A percentile compares a stretch with the other conserved stretches of the same genome.
Conservation (phyloP, 1,140 invertebrate genomes). For the Zophobas morio region DNA sequence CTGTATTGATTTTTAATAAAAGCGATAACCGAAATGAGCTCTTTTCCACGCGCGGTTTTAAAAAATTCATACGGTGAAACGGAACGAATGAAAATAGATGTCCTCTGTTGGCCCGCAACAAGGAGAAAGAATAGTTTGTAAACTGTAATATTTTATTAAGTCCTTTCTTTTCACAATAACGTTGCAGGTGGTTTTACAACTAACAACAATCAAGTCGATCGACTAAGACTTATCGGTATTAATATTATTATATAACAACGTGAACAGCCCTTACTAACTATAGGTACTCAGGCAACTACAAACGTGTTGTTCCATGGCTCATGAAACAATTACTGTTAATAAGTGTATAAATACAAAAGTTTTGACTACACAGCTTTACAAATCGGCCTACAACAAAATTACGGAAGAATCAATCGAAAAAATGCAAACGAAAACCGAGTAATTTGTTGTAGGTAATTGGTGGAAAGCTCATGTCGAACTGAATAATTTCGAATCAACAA, state of each 20-base stretch:
- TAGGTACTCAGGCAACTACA: constrained; percentile 67
- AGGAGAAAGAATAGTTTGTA: constrained; percentile 39
- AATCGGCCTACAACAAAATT: constrained; percentile 45
- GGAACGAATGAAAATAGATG: not conserved
- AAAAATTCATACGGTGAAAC: constrained; percentile 12
- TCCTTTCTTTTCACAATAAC: constrained; percentile 64
- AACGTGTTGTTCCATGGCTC: constrained; percentile 59
- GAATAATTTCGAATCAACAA: constrained; percentile 64
- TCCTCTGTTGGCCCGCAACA: not conserved
- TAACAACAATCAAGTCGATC: constrained; percentile 64
- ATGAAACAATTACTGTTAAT: constrained; percentile 60
- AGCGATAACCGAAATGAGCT: constrained; percentile 7
- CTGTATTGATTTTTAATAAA: constrained; percentile 36
- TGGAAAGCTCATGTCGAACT: constrained; percentile 37
- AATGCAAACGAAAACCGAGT: constrained; percentile 15
- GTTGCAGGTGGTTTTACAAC: constrained; percentile 64
- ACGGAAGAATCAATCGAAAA: constrained; percentile 28
- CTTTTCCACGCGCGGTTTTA: constrained; percentile 2
- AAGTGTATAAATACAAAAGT: constrained; percentile 66
- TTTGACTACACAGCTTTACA: constrained; percentile 42
- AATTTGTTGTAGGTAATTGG: constrained; percentile 41
- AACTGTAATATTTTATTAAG: constrained; percentile 65
- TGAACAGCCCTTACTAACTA: constrained; percentile 68
- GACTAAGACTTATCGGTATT: constrained; percentile 62
- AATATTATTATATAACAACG: constrained; percentile 68